Evolutionary conservation across 2,797 vertebrate genomes (phyloP), one percentile per base, ranked within the genome.

Genomic region (Thripadectes ignobilis): DNA sequence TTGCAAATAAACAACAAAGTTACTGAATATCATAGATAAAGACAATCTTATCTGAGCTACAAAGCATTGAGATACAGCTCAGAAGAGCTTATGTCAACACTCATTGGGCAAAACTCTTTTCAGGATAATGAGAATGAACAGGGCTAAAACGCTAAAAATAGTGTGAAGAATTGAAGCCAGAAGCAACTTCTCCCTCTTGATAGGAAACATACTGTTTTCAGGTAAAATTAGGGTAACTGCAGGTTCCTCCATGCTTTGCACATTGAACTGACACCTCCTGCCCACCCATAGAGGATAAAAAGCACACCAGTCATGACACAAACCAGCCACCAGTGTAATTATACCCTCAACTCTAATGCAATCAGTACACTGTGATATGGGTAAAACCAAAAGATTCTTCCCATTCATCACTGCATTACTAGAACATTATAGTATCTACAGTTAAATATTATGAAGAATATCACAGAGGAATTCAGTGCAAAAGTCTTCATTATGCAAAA

Each of bases 101-200:
- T 86, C 55, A 76, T 34, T 24, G 80, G 43, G 59, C 59, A 95
- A 61, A 95, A 84, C 32, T 80, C 92, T 69, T 61, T 34, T 69
- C 85, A 90, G 73, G 81, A 83, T 93, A 96, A 94, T 52, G 51
- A 91, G 65, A 93, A 89, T 41, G 30, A 93, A 91, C 62, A 86
- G 87, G 51, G 88, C 93, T 66, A 93, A 91, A 89, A 91, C 2
- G 36, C 85, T 92, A 95, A 91, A 89, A 93, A 93, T 88, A 96
- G 66, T 48, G 1, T 32, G 51, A 92, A 73, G 69, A 89, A 85
- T 0, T 88, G 43, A 38, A 89, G 65, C 68, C 14, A 3, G 78
- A 95, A 75, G 75, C 73, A 83, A 45, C 36, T 62, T 78, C 61
- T 76, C 14, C 36, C 21, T 83, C 43, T 58, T 83, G 82, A 88